These are phyloP conservation scores for Aldrovandia affinis DNA, from an alignment of 2,797 vertebrate species.

Conservation along the genomic window DNA sequence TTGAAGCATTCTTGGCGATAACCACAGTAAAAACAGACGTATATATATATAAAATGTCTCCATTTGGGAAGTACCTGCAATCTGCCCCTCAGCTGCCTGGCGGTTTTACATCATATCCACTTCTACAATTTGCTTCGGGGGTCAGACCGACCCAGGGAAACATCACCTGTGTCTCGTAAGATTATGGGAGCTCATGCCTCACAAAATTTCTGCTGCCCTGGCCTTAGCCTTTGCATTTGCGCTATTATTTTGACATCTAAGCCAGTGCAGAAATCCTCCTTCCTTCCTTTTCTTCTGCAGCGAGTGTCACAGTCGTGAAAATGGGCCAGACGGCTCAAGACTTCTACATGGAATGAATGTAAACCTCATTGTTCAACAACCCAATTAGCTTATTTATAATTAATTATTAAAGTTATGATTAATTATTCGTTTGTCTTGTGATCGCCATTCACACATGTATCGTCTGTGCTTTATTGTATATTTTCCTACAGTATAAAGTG, in stretches of 20 bases:
- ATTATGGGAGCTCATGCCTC: neutral
- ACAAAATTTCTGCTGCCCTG: neutral
- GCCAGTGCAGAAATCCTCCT: neutral
- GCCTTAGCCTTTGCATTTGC: neutral
- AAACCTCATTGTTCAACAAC: constrained; percentile 53
- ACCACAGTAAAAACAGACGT: neutral
- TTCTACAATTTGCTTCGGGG: neutral
- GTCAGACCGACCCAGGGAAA: neutral
- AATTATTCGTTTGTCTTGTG: too few species aligned
- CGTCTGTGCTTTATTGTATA: constrained; percentile 41
- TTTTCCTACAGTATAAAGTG: constrained; percentile 67
- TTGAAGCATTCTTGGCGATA: neutral
- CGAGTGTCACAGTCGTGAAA: neutral
- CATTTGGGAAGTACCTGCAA: neutral
- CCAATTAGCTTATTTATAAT: constrained; percentile 64
- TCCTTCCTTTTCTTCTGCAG: neutral
- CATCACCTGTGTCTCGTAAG: neutral
- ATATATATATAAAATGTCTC: neutral
- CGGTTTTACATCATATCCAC: neutral
- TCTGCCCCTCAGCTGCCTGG: neutral
- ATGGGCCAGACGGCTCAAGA: too few species aligned
- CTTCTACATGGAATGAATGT: too few species aligned
- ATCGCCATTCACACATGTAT: constrained; percentile 57
- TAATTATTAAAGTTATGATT: constrained; percentile 25
- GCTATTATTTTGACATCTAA: neutral